Evolutionary conservation across 2,888 invertebrate genomes (phyloP).

Genomic region (Campaea margaritaria): DNA sequence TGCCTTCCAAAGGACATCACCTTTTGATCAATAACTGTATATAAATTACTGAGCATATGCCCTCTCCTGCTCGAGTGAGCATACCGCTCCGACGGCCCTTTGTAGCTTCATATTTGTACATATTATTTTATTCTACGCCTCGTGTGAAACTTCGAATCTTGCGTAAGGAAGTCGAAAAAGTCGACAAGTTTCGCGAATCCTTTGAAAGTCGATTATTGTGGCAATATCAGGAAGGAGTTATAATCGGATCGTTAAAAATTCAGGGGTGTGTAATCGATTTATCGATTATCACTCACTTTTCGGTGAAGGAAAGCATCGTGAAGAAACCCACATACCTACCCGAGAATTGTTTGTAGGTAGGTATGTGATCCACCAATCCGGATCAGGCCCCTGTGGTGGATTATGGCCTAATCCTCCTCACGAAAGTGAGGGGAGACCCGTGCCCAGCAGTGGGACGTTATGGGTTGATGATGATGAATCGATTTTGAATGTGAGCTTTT

Average conservation of each 20-base stretch:
- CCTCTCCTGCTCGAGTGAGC: conserved; percentile 78
- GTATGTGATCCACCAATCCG: no score
- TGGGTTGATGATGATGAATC: no score
- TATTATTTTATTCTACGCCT: conserved; percentile 46
- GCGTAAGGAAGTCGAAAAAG: conserved; percentile 44
- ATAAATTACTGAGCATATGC: conserved; percentile 83
- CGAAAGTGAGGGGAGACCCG: no score
- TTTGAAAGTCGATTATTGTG: conserved; percentile 21
- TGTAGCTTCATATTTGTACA: conserved; percentile 53
- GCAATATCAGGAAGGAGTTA: conserved; percentile 13
- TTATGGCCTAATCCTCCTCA: no score
- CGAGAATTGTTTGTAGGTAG: no score
- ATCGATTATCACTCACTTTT: no score
- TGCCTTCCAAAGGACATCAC: conserved; percentile 80
- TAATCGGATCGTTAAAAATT: conserved; percentile 10
- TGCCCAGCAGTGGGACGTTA: no score
- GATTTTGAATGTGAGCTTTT: no score
- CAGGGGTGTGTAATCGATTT: conserved; percentile 1
- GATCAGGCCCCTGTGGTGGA: no score
- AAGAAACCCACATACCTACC: no score
- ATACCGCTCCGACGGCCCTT: conserved; percentile 69
- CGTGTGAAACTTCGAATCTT: conserved; percentile 48
- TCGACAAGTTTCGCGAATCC: conserved; percentile 25
- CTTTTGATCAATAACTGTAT: conserved; percentile 86
- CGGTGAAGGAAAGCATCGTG: no score